Conservation (phyloP, 2,113 vertebrate species). For the Oostethus manadensis region DNA sequence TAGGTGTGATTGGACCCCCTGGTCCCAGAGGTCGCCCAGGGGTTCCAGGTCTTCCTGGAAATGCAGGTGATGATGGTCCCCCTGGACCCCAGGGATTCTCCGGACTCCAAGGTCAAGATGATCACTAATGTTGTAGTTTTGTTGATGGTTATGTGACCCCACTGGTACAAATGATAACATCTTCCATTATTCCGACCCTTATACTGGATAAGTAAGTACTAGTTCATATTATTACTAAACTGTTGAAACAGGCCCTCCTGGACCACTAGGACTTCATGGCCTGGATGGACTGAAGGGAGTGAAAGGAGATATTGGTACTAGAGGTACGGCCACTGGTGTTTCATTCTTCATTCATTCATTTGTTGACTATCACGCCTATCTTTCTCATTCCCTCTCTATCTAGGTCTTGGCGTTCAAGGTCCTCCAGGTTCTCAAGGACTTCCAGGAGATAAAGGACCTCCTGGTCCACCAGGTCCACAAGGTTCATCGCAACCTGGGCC, state of each 20-base stretch:
- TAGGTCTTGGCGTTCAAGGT: constrained; percentile 51
- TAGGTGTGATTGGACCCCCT: constrained; percentile 61
- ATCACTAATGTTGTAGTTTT: not conserved
- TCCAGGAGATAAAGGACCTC: constrained; percentile 56
- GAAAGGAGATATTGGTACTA: constrained; percentile 80
- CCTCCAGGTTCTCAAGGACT: constrained; percentile 36
- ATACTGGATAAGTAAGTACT: not conserved
- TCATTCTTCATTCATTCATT: not conserved
- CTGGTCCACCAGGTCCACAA: constrained; percentile 46
- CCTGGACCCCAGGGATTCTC: constrained; percentile 37
- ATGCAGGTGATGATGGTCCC: constrained; percentile 44
- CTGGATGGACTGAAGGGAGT: constrained; percentile 80
- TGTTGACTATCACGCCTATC: not conserved
- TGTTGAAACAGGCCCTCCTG: constrained; percentile 57
- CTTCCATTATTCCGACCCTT: not conserved
- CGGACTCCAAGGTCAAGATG: constrained; percentile 58
- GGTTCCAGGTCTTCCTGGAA: constrained; percentile 48
- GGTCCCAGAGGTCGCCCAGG: constrained; percentile 60
- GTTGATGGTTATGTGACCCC: not conserved
- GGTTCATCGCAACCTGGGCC: constrained; percentile 44
- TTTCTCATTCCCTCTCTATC: no score
- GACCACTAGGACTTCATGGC: constrained; percentile 67
- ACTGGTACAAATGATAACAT: no score
- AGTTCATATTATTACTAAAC: not conserved
- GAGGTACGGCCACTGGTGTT: constrained; percentile 54